Evolutionary conservation across 2,113 vertebrate genomes (phyloP), one percentile per base, ranked within the genome.

Genomic region (Apteryx mantelli): DNA sequence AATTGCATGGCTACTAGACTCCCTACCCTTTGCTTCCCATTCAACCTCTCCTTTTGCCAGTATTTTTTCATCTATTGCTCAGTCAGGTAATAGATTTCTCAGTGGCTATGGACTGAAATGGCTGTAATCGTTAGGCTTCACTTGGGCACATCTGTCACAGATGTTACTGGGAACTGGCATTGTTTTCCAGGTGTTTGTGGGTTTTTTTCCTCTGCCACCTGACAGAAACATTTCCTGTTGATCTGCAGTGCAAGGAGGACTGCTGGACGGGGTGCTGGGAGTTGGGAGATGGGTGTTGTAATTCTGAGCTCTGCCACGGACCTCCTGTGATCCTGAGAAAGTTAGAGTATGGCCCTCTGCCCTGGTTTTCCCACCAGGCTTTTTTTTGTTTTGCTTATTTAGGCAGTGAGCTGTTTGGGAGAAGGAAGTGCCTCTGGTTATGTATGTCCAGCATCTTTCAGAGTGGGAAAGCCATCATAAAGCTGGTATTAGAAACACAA

Each of bases 391-490:
- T 87, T 91, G 48, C 93, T 91, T 89, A 82, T 96, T 95, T 95
- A 80, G 95, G 93, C 79, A 94, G 50, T 89, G 91, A 94, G 46
- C 78, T 94, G 53, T 82, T 88, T 89, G 44, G 64, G 68, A 86
- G 75, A 77, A 92, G 87, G 93, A 95, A 95, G 69, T 91, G 58
- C 68, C 75, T 95, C 66, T 92, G 86, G 56, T 91, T 91, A 86
- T 93, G 26, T 77, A 80, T 94, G 84, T 65, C 53, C 70, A 95
- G 50, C 50, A 48, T 87, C 61, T 77, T 84, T 73, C 2, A 3
- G 58, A 73, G 58, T 74, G 71, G 78, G 81, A 91, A 86, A 79
- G 18, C 58, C 87, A 77, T 63, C 58, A 42, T 36, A 66, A 80
- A 89, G 30, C 48, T 77, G 80, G 50, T 50, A 88, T 63, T 70